These are phyloP conservation scores for Enteromius thamalakanensis DNA, from an alignment of 2,797 vertebrate genomes.

Conservation along the genomic window DNA sequence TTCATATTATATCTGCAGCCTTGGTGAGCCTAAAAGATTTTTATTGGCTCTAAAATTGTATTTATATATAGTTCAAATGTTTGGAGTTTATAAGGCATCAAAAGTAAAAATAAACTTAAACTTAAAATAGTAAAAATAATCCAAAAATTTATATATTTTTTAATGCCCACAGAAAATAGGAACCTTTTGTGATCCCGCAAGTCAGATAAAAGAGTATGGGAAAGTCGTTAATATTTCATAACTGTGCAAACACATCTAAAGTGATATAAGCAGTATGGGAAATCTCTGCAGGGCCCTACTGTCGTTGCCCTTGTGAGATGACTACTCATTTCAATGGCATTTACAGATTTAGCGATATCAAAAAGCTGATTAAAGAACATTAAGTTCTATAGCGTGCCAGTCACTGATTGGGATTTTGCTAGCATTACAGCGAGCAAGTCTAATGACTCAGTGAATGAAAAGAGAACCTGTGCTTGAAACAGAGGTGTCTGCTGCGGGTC, in stretches of 20 bases:
- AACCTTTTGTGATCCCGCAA: background rate
- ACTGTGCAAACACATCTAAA: background rate
- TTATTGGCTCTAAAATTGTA: too few relatives aligned
- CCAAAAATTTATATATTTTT: too few relatives aligned
- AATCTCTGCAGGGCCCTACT: background rate
- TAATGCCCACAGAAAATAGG: background rate
- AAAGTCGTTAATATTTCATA: background rate
- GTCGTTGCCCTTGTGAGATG: background rate
- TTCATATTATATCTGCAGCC: background rate
- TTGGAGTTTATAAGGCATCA: too few relatives aligned
- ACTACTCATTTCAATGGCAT: background rate
- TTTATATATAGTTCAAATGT: too few relatives aligned
- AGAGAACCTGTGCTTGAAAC: slow-evolving; percentile 73
- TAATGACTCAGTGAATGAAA: slow-evolving; percentile 16
- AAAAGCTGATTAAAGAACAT: slow-evolving; percentile 2
- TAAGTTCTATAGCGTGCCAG: background rate
- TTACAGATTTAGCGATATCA: background rate
- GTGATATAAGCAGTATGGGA: background rate
- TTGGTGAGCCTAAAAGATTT: too few relatives aligned
- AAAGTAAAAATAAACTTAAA: too few relatives aligned
- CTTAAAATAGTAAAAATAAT: too few relatives aligned
- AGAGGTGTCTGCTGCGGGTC: slow-evolving; percentile 60
- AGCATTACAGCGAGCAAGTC: background rate
- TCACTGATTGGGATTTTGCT: slow-evolving; percentile 1
- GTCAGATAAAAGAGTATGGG: background rate